Evolutionary conservation across 37 sponge, comb jelly and placozoan species (phyloP), one percentile per base, ranked within the genome.

Genomic region (Oscarella lobularis): DNA sequence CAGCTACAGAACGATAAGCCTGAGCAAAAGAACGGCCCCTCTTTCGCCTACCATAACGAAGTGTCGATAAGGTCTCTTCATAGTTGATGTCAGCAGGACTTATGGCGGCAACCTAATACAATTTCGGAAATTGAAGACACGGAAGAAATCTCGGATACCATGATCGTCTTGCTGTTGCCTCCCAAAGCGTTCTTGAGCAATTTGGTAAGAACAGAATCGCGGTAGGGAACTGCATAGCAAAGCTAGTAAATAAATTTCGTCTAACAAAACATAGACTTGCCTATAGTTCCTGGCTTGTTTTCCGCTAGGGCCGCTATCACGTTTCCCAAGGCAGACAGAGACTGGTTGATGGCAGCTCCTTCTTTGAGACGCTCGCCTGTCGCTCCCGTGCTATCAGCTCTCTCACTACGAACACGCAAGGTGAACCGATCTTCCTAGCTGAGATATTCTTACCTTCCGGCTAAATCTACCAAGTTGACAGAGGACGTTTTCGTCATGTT

Each of bases 371-470:
- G 39, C 3, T 60, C 84, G n/a, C 88, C 88, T 14, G 82, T 81
- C 9, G 88, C 88, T n/a, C 88, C 88, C n/a, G 88, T 87, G 20
- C 79, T 74, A 30, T 80, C 81, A n/a, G 88, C 88, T n/a, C 88
- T 67, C 73, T 87, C 88, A 77, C 88, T 88, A 67, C 6, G 40
- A 3, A 81, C 6, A 27, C 2, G 36, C 36, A 9, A 79, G 30
- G 4, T 20, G 6, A 20, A 38, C 36, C 35, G 33, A 33, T 33
- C 29, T 34, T 29, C 30, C 29, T 31, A 29, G 27, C 29, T 54
- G 76, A 32, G 30, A 27, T 48, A 9, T 27, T 40, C 31, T 4
- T 54, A 84, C 84, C 84, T 87, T 66, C 85, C 89, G 38, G 89
- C 85, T 60, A 88, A 66, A 78, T 88, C 89, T 0, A 88, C 89